Evolutionary conservation across 1,140 invertebrate genomes (phyloP), one percentile per base, ranked within the genome.

Genomic region (Leucophenga varia): DNA sequence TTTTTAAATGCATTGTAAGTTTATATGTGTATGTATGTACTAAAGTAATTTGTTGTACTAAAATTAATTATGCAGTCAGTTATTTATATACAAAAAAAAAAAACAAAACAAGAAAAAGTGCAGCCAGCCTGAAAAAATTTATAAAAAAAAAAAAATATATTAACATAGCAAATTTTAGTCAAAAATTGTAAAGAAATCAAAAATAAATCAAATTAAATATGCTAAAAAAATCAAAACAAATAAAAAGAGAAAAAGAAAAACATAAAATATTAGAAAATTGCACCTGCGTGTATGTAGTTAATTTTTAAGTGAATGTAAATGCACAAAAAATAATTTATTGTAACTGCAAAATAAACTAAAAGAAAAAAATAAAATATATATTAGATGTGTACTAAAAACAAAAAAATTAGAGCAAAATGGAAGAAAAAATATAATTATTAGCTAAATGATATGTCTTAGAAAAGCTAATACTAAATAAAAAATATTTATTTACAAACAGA

Each of bases 171-270:
- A n/a, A n/a, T n/a, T n/a, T n/a, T n/a, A n/a, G n/a, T n/a, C n/a
- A n/a, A n/a, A n/a, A n/a, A n/a, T n/a, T n/a, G n/a, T n/a, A n/a
- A n/a, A n/a, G n/a, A n/a, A n/a, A n/a, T n/a, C n/a, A n/a, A n/a
- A n/a, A n/a, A n/a, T n/a, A 58, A 22, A 49, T 64, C 35, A 31
- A 53, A 60, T 64, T 54, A 38, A 45, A 59, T 59, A 42, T 54
- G 57, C 64, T 59, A 47, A 63, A 42, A 41, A 47, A 34, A 41
- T 36, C 47, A 59, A 52, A 53, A 31, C 39, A 45, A 57, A 54
- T 42, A 45, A 47, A 40, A 49, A 61, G 46, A 35, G 40, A 6
- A 7, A 30, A 12, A 58, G 54, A 55, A 59, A 67, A 34, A 54
- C 47, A 48, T 39, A 47, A 25, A 30, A 46, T 55, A 55, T 21